phyloP scores from a whole-genome alignment of 2,797 vertebrate species.

The Distichodus sexfasciatus region DNA sequence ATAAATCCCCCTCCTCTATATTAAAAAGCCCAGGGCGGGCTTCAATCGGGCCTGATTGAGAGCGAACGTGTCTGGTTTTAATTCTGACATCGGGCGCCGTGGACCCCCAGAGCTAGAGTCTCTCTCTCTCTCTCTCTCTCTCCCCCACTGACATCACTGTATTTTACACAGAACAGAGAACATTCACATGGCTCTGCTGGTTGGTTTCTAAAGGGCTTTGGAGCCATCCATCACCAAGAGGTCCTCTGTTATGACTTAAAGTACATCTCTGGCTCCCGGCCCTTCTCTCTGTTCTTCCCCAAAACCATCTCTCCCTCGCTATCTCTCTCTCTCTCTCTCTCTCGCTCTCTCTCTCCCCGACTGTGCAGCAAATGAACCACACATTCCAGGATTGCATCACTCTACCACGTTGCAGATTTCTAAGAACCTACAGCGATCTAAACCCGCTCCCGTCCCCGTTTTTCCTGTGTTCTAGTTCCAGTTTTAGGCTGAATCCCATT shows the following conservation, averaged over 20 bases:
- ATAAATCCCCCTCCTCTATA: conserved; percentile 11
- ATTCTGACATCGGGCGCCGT: background rate
- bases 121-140: background rate
- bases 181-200: conserved; percentile 9
- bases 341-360: background rate
- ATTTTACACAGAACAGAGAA: conserved; percentile 1
- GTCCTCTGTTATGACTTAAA: conserved; percentile 25
- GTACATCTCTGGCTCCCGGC: conserved; percentile 11
- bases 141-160: conserved; percentile 14
- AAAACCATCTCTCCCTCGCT: background rate
- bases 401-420: background rate
- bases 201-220: conserved; percentile 16
- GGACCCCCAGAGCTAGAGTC: conserved; percentile 3
- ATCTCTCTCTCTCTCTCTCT: background rate
- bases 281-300: conserved; percentile 3
- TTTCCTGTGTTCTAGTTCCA: too few relatives aligned
- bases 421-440: too few relatives aligned
- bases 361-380: background rate
- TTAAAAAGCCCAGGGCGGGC: conserved; percentile 1
- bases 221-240: conserved; percentile 15
- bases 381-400: background rate
- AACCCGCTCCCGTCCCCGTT: too few relatives aligned
- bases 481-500: too few relatives aligned
- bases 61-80: conserved; percentile 19
- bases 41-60: conserved; percentile 6